Evolutionary conservation across 2,888 invertebrate genomes (phyloP).

Genomic region (Netelia virgata): DNA sequence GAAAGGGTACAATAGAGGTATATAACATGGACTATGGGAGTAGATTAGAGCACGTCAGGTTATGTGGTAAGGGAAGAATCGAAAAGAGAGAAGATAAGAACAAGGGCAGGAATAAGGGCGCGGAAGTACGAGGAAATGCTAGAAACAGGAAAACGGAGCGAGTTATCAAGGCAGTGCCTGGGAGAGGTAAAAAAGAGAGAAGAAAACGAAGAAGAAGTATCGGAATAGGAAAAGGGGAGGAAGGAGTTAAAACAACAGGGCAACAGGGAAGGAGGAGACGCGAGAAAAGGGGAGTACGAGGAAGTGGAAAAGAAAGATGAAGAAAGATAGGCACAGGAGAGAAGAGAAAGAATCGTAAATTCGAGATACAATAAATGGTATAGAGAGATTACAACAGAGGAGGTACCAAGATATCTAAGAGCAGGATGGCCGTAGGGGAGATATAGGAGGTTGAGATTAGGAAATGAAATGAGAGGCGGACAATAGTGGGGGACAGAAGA

Average conservation of each 20-base stretch:
- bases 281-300: background rate
- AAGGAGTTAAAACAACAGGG: background rate
- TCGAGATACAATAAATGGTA: constrained; percentile 28
- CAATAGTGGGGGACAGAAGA: constrained; percentile 32
- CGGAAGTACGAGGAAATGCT: background rate
- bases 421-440: background rate
- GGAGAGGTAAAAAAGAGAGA: background rate
- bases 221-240: background rate
- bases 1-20: constrained; percentile 16
- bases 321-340: background rate
- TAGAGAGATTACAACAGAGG: background rate
- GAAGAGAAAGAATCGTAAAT: background rate
- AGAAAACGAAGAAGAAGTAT: no score
- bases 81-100: background rate
- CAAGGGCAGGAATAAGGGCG: background rate
- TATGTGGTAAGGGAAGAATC: constrained; percentile 1
- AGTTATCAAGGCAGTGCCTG: background rate
- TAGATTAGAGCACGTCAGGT: background rate
- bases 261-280: background rate
- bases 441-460: constrained; percentile 15
- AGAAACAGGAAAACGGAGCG: background rate
- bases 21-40: background rate
- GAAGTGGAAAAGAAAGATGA: background rate
- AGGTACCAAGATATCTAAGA: background rate
- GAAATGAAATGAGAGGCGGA: constrained; percentile 35